Conservation (phyloP, 2,113 vertebrate species). For the Platichthys flesus region DNA sequence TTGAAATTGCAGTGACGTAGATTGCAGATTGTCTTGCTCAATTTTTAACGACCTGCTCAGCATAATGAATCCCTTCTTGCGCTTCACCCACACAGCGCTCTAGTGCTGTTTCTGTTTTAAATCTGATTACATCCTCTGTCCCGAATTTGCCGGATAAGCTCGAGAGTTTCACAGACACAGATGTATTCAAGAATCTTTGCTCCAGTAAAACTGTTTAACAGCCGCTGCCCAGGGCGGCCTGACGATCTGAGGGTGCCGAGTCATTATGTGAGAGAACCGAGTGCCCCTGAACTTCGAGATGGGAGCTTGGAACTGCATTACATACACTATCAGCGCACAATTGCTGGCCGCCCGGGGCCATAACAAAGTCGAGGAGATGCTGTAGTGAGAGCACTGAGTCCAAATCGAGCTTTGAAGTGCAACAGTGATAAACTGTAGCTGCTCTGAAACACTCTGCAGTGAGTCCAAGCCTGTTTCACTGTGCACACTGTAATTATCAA, state of each 20-base stretch:
- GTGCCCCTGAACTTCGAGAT: slow-evolving; percentile 64
- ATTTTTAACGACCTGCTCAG: slow-evolving; percentile 38
- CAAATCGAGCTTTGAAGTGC: slow-evolving; percentile 64
- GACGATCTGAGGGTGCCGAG: slow-evolving; percentile 53
- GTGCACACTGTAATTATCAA: slow-evolving; percentile 2
- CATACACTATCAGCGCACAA: slow-evolving; percentile 58
- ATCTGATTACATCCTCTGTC: slow-evolving; percentile 34
- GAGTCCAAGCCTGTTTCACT: slow-evolving; percentile 18
- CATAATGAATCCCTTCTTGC: slow-evolving; percentile 48
- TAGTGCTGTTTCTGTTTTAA: slow-evolving; percentile 25
- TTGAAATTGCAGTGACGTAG: slow-evolving; percentile 45
- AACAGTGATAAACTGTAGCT: slow-evolving; percentile 29
- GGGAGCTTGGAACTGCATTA: slow-evolving; percentile 62
- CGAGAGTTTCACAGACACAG: slow-evolving; percentile 53
- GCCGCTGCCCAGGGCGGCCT: slow-evolving; percentile 46
- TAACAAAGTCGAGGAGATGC: slow-evolving; percentile 67
- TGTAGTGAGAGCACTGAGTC: slow-evolving; percentile 51
- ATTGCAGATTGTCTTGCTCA: slow-evolving; percentile 30
- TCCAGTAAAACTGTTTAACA: slow-evolving; percentile 66
- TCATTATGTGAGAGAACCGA: slow-evolving; percentile 54
- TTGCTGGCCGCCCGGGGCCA: slow-evolving; percentile 69
- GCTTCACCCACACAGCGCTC: slow-evolving; percentile 46
- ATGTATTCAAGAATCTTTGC: slow-evolving; percentile 63
- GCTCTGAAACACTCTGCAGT: slow-evolving; percentile 49
- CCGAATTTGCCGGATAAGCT: slow-evolving; percentile 52